phyloP scores from a whole-genome alignment of 2,797 vertebrate genomes.

The Aratinga solstitialis region DNA sequence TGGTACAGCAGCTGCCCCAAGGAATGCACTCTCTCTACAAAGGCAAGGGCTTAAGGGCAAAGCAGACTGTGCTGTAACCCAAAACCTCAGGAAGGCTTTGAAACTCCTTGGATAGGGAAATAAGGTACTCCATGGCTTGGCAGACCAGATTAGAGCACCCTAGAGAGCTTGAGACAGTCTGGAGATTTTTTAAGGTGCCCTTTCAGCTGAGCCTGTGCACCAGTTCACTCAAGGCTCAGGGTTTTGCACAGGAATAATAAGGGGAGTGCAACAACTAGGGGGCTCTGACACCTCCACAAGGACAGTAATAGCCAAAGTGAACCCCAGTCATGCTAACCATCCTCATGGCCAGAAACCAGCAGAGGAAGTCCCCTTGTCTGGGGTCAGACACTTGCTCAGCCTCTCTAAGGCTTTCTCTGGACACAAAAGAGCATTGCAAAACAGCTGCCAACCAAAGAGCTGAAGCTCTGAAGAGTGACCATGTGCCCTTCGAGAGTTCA shows the following conservation, averaged over 20 bases:
- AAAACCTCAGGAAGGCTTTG: slow-evolving; percentile 1
- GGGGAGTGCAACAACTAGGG: neutral
- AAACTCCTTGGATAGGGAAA: slow-evolving; percentile 9
- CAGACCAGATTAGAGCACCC: slow-evolving; percentile 17
- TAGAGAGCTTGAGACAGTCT: neutral
- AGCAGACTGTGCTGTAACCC: neutral
- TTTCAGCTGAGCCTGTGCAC: neutral
- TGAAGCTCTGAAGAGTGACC: neutral
- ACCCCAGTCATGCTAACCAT: neutral
- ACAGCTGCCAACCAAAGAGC: neutral
- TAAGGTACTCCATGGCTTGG: neutral
- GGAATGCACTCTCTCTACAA: fast-evolving
- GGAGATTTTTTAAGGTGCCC: slow-evolving; percentile 19
- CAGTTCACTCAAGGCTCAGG: neutral
- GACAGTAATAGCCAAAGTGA: neutral
- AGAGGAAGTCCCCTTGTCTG: neutral
- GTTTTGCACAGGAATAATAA: neutral
- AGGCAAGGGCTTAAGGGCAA: fast-evolving
- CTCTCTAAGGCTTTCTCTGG: neutral
- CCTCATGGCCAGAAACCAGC: neutral
- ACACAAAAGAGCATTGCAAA: neutral
- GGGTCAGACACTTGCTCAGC: neutral
- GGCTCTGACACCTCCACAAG: neutral
- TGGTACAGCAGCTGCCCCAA: neutral
- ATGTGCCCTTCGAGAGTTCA: neutral